Evolutionary conservation across 2,113 vertebrate species (phyloP).

Genomic region (Pterocles orientalis): DNA sequence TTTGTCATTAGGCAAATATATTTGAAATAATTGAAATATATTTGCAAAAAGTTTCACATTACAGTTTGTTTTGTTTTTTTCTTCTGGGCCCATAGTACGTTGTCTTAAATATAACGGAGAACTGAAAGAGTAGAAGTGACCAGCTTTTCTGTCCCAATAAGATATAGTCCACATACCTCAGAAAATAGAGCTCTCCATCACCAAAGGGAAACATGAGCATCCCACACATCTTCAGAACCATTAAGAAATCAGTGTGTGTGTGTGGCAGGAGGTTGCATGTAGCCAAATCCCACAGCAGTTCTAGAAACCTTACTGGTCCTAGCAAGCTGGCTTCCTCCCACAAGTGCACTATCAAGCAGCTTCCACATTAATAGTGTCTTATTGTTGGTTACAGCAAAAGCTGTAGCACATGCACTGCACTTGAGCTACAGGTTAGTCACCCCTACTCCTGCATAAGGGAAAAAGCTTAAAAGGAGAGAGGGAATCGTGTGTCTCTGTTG

Average conservation of each 20-base stretch:
- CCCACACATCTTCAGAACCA: background rate
- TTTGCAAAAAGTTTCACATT: background rate
- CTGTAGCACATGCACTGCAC: rapidly evolving
- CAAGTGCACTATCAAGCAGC: background rate
- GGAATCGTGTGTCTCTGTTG: background rate
- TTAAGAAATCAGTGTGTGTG: background rate
- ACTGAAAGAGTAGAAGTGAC: background rate
- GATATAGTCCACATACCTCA: rapidly evolving
- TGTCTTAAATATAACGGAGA: background rate
- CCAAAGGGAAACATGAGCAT: background rate
- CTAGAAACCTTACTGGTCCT: background rate
- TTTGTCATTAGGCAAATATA: background rate
- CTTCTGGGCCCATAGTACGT: background rate
- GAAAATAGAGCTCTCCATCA: background rate
- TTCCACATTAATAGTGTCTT: background rate
- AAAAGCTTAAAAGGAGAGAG: background rate
- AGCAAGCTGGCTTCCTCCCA: background rate
- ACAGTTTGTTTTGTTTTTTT: background rate
- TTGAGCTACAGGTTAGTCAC: background rate
- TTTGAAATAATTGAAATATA: background rate
- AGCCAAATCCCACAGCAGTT: background rate
- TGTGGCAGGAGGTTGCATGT: no score
- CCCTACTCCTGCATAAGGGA: background rate
- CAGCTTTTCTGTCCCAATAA: background rate
- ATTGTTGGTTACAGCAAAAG: background rate